Conservation (phyloP, 2,113 vertebrate genomes). For the Muntiacus reevesi region DNA sequence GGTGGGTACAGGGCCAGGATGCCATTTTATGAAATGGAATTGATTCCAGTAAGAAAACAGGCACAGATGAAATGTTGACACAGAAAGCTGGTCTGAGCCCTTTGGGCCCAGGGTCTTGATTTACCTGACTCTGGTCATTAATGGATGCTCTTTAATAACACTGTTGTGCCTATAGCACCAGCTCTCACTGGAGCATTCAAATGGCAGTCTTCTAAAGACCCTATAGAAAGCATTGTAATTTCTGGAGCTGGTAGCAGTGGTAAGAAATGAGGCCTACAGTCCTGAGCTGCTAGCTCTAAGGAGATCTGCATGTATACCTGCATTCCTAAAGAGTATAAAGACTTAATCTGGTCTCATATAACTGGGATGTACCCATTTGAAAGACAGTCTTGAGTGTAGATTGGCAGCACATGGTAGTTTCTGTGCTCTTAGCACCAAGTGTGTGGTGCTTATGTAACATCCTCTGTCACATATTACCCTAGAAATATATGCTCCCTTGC, state of each 20-base stretch:
- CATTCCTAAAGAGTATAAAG: conserved; percentile 38
- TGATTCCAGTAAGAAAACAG: conserved; percentile 25
- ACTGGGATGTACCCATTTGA: conserved; percentile 39
- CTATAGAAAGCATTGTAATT: conserved; percentile 35
- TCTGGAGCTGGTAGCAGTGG: conserved; percentile 39
- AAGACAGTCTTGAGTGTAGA: conserved; percentile 23
- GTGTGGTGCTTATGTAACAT: conserved; percentile 32
- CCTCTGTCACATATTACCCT: neutral
- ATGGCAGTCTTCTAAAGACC: conserved; percentile 3
- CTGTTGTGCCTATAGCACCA: conserved; percentile 3
- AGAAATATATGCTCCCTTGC: conserved; percentile 54
- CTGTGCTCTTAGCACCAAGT: conserved; percentile 29
- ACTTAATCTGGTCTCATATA: conserved; percentile 21
- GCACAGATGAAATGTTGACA: conserved; percentile 19
- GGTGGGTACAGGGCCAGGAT: neutral
- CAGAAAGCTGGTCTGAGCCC: conserved; percentile 33
- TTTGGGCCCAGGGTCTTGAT: conserved; percentile 29
- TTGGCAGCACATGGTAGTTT: conserved; percentile 43
- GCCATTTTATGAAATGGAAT: conserved; percentile 34
- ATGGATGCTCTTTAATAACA: conserved; percentile 33
- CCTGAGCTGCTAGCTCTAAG: conserved; percentile 23
- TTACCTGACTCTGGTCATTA: conserved; percentile 53
- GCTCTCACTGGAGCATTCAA: conserved; percentile 13
- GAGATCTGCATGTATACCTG: conserved; percentile 44
- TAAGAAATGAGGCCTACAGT: conserved; percentile 38